Percentiles rank a stretch among this genome's conserved stretches.
phyloP scores from a whole-genome alignment of 2,113 vertebrate species.

The Crotalus viridis region DNA sequence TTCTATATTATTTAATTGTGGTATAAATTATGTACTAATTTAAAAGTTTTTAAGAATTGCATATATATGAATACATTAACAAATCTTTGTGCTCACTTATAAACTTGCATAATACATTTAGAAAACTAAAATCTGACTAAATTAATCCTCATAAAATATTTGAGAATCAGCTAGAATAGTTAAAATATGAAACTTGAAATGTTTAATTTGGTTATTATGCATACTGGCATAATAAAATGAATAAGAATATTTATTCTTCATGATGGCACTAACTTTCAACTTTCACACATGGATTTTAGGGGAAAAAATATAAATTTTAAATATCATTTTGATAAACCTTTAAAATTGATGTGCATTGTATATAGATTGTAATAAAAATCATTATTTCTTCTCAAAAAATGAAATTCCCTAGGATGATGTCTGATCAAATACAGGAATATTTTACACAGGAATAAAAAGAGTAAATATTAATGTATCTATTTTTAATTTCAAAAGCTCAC shows the following conservation, averaged over 20 bases:
- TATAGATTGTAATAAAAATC: background rate
- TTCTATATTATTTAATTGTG: background rate
- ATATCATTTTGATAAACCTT: background rate
- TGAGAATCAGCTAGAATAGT: background rate
- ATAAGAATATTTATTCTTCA: background rate
- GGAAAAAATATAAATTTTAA: slow-evolving; percentile 9
- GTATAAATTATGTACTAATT: background rate
- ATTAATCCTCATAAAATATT: background rate
- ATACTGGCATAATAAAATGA: accelerated
- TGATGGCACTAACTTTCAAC: background rate
- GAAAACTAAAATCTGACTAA: background rate
- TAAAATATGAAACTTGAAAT: slow-evolving; percentile 2
- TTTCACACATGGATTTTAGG: slow-evolving; percentile 9
- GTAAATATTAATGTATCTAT: background rate
- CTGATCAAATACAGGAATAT: background rate
- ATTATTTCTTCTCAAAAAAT: background rate
- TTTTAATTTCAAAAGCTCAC: slow-evolving; percentile 11
- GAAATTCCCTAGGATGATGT: slow-evolving; percentile 9
- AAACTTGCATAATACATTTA: background rate
- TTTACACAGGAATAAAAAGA: background rate
- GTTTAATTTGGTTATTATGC: slow-evolving; percentile 18
- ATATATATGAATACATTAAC: background rate
- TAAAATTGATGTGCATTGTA: background rate
- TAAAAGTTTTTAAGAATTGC: background rate
- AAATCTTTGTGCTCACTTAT: background rate